Percentiles rank a stretch among this genome's conserved stretches.
Conservation (phyloP, 2,888 invertebrate species). For the Spodoptera exigua region DNA sequence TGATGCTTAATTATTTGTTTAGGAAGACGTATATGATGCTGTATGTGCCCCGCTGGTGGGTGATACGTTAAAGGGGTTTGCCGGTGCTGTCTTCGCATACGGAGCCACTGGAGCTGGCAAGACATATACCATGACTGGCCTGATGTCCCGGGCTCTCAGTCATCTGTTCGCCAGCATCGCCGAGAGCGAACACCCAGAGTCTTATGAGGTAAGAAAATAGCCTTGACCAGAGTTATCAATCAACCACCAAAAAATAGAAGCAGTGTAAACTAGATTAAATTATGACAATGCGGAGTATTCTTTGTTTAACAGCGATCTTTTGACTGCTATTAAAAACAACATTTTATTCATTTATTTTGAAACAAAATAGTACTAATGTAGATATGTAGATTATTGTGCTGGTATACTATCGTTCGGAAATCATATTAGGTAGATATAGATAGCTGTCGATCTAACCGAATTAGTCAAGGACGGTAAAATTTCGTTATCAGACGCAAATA, state of each 20-base stretch:
- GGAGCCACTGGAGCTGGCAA: slow-evolving; percentile 98
- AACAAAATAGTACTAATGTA: no score
- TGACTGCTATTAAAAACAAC: no score
- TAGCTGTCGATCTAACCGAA: neutral
- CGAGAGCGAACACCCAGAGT: slow-evolving; percentile 88
- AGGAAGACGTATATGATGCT: slow-evolving; percentile 95
- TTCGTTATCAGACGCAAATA: slow-evolving; percentile 6
- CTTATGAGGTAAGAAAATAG: slow-evolving; percentile 91
- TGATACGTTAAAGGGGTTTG: slow-evolving; percentile 96
- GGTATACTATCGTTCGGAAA: no score
- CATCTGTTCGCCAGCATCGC: slow-evolving; percentile 94
- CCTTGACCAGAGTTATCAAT: no score
- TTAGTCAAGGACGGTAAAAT: slow-evolving; percentile 4
- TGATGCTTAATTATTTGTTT: slow-evolving; percentile 7
- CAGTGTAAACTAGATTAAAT: no score
- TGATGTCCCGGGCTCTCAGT: slow-evolving; percentile 96
- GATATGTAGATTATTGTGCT: no score
- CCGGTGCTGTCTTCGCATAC: slow-evolving; percentile 98
- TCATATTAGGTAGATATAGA: no score
- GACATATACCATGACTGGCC: slow-evolving; percentile 97
- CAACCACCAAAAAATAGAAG: no score
- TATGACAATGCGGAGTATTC: no score
- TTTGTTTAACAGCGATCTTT: no score
- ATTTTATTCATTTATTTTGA: no score
- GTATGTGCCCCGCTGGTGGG: slow-evolving; percentile 96